Evolutionary conservation across 1,140 invertebrate genomes (phyloP).

Genomic region (Laupala kohalensis): DNA sequence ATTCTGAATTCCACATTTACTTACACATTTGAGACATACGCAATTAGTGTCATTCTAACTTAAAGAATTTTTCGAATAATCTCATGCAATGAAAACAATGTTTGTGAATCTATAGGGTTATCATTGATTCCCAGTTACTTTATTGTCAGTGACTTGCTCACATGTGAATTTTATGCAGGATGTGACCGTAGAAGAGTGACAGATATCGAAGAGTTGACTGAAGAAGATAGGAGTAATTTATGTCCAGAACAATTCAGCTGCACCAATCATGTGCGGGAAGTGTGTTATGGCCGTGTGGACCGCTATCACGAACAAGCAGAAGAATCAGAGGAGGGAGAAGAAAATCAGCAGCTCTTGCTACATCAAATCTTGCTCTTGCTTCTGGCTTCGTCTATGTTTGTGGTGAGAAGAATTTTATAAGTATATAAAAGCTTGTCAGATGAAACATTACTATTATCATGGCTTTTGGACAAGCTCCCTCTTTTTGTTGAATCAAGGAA

Average conservation of each 20-base stretch:
- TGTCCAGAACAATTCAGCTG: conserved; percentile 35
- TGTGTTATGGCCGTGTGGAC: conserved; percentile 34
- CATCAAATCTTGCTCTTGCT: conserved; percentile 75
- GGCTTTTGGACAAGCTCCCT: no score
- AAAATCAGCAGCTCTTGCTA: conserved; percentile 55
- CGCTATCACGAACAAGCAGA: conserved; percentile 38
- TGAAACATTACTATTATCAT: no score
- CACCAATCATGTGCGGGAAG: conserved; percentile 31
- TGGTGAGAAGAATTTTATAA: conserved; percentile 42
- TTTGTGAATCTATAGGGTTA: no score
- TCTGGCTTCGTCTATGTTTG: conserved; percentile 73
- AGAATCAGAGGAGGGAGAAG: conserved; percentile 36
- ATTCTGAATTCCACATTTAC: no score
- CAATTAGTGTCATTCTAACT: no score
- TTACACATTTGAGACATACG: no score
- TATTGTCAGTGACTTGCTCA: no score
- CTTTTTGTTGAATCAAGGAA: no score
- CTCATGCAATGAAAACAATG: no score
- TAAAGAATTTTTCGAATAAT: no score
- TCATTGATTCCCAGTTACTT: no score
- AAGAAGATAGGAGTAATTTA: conserved; percentile 24
- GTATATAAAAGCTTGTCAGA: background rate
- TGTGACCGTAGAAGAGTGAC: conserved; percentile 24
- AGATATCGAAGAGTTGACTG: conserved; percentile 58
- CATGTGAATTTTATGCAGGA: background rate